Base-by-base conservation (phyloP, 1,140 invertebrate genomes). In the Theocolax elegans region DNA sequence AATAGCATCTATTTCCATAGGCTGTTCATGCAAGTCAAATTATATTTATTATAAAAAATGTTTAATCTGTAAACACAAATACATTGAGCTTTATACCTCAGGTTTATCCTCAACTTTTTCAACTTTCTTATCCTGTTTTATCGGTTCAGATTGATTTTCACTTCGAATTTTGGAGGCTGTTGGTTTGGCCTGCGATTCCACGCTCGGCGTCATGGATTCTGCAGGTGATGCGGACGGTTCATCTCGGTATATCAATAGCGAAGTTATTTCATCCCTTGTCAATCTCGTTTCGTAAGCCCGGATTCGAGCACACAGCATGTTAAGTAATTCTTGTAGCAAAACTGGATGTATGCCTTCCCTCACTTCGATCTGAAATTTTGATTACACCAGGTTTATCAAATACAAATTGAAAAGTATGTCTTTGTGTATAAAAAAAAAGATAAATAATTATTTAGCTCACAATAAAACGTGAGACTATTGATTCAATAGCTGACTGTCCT, bases 1-100 rank as follows among this genome's bases (percentile, higher is more conserved):
- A 6, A 67, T 29, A 19, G 58, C 17, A 53, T 84, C 81, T 7
- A 78, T 80, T 74, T 84, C 83, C 81, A 85, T 84, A 1, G 78
- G 77, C 81, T 83, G 48, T 62, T 71, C 67, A 6, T 19, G 15
- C 3, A 53, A 59, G 1, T 58, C 27, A 66, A 66, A 31, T 31
- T 64, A 66, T 23, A 42, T 54, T 53, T 3, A 21, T 42, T 31
- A 54, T n/a, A 54, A 67, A 46, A 62, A 25, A 64, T 35, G 4
- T 35, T 35, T 35, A 35, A 35, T 6, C 31, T 35, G 10, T 35
- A 35, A 27, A 31, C 46, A 19, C 54, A 53, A 27, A 25, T 23
- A 54, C 38, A 59, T 27, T 54, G 4, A 31, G 27, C 9, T 38
- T 29, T 60, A n/a, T n/a, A 81, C 83, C 72, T 84, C 83, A 1